These are phyloP conservation scores for Ibidorhyncha struthersii DNA, from an alignment of 2,113 vertebrate species.

Conservation along the genomic window DNA sequence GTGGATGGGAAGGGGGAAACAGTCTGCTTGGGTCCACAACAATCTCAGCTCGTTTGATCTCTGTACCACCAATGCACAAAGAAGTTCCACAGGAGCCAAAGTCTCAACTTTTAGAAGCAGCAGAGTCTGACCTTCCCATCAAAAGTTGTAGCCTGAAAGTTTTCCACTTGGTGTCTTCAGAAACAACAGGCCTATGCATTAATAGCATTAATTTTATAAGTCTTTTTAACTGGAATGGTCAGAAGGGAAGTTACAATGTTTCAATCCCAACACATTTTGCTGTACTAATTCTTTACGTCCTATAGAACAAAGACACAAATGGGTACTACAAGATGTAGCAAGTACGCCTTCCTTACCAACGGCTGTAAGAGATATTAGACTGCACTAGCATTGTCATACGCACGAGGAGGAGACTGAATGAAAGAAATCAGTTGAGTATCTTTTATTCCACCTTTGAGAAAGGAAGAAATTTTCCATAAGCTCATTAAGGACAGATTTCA, in stretches of 20 bases:
- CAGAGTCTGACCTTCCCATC: neutral
- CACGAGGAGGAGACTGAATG: neutral
- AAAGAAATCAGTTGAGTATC: neutral
- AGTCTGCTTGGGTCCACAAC: neutral
- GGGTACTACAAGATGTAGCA: accelerated
- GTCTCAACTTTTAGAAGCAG: neutral
- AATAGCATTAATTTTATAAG: accelerated
- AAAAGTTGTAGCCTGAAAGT: neutral
- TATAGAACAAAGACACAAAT: accelerated
- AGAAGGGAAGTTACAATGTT: neutral
- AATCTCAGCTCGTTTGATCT: neutral
- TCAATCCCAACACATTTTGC: neutral
- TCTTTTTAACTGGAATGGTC: neutral
- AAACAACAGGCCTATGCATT: neutral
- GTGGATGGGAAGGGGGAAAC: neutral
- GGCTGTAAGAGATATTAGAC: neutral
- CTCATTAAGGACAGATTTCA: neutral
- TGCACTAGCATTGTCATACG: neutral
- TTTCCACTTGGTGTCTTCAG: neutral
- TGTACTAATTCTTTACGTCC: neutral
- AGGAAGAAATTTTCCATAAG: neutral
- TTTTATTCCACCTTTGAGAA: neutral
- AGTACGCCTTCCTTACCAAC: too few relatives aligned
- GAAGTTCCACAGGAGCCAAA: neutral
- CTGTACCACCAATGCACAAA: neutral